Base-by-base conservation (phyloP, 2,113 vertebrate species). In the Cottus gobio region DNA sequence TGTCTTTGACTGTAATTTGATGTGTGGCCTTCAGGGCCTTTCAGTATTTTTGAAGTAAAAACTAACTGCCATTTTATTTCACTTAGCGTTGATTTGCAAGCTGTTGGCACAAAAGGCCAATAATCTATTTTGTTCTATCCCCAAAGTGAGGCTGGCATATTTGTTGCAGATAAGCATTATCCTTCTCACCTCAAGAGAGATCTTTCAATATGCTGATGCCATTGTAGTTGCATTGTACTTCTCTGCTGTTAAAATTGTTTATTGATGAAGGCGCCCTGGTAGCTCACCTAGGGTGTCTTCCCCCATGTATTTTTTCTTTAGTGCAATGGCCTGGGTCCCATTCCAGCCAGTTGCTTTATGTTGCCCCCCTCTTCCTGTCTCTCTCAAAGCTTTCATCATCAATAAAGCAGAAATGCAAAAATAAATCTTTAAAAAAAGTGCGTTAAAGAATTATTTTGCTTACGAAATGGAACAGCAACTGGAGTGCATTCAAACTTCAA, bases 191-290 rank as follows among this genome's bases (percentile, higher is more conserved):
- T 65, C n/a, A 56, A 62, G 15, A 69, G 46, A 18, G 5, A 3
- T 20, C 88, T 83, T 75, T 87, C 60, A 34, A 54, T 86, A 77
- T 76, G 26, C 56, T 63, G 36, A 61, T 74, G 50, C 31, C 22
- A 26, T 66, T 82, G 30, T 46, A 20, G 58, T 69, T 76, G 26
- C 31, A 64, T 67, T 85, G 63, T 22, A 24, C 37, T 70, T 60
- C 39, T 61, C 34, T 57, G 20, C 67, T 77, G 75, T 74, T 82
- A 87, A 50, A 86, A 56, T 28, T 31, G 24, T 31, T 31, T 44
- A 9, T 50, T 22, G 7, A 50, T 50, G 0, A 8, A 50, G 7
- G 15, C 12, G 15, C 12, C 12, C 12, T 13, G 12, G 39, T 42
- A 42, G 39, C 39, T 42, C 39, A 12, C 39, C 42, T 44, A 5